Percentiles rank a stretch among this genome's conserved stretches.
These are phyloP conservation scores for Phalacrocorax carbo DNA, from an alignment of 2,113 vertebrate species.

Conservation along the genomic window DNA sequence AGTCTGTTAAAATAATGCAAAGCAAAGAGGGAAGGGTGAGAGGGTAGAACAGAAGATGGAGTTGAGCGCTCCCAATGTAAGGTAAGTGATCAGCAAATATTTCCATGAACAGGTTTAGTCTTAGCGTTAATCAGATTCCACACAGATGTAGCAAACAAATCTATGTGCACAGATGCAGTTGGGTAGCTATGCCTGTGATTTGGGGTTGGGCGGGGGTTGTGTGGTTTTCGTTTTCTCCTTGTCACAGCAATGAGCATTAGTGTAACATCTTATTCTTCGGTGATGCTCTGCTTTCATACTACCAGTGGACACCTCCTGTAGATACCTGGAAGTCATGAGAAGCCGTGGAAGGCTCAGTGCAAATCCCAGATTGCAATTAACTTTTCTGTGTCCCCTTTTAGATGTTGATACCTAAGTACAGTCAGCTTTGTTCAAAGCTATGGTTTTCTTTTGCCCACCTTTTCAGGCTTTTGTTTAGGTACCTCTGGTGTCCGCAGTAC, in stretches of 20 bases:
- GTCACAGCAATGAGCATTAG: neutral
- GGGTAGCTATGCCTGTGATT: neutral
- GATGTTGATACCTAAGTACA: neutral
- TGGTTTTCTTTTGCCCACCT: neutral
- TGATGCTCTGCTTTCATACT: neutral
- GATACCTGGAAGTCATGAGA: neutral
- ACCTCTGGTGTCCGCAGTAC: neutral
- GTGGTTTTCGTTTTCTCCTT: too few relatives aligned
- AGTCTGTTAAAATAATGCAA: neutral
- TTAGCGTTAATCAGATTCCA: neutral
- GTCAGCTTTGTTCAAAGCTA: neutral
- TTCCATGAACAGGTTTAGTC: neutral
- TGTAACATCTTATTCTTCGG: neutral
- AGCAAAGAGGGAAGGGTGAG: neutral
- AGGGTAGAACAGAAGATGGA: neutral
- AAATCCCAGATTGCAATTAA: neutral
- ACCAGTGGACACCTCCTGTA: neutral
- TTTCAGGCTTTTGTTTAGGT: neutral
- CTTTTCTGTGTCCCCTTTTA: neutral
- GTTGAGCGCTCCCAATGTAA: neutral
- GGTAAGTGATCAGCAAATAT: neutral
- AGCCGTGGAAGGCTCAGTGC: neutral
- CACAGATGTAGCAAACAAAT: neutral
- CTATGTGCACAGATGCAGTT: neutral
- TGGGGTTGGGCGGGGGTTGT: too few relatives aligned